Percentiles rank a stretch among this genome's conserved stretches.
phyloP scores from a whole-genome alignment of 2,888 invertebrate species.

The Drosophila cognata region DNA sequence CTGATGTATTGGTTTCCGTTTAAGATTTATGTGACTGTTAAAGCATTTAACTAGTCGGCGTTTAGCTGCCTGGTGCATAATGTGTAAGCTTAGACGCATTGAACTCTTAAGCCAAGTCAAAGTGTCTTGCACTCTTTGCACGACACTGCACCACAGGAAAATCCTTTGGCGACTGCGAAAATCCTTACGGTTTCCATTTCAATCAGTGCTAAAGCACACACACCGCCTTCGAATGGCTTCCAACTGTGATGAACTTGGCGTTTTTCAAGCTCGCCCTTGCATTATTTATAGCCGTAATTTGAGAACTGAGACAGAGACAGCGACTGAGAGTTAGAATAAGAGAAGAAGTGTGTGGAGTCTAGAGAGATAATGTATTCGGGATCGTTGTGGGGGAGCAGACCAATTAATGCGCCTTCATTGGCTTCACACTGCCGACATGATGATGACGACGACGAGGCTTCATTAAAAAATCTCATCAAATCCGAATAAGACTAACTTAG shows the following conservation, averaged over 20 bases:
- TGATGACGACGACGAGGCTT: slow-evolving; percentile 17
- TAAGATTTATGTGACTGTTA: slow-evolving; percentile 15
- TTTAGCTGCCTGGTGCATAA: not conserved
- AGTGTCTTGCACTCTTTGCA: slow-evolving; percentile 49
- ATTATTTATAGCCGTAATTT: slow-evolving; percentile 53
- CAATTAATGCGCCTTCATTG: slow-evolving; percentile 69
- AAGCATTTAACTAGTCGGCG: slow-evolving; percentile 8
- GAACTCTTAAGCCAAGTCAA: slow-evolving; percentile 71
- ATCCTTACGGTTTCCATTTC: slow-evolving; percentile 74
- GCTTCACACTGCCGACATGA: slow-evolving; percentile 43
- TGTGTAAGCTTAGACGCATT: slow-evolving; percentile 46
- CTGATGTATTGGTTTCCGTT: slow-evolving; percentile 3
- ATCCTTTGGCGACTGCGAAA: slow-evolving; percentile 46
- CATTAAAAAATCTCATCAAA: slow-evolving; percentile 45
- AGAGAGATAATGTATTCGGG: slow-evolving; percentile 1
- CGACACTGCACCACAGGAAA: slow-evolving; percentile 24
- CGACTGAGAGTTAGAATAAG: not conserved
- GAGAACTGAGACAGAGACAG: slow-evolving; percentile 20
- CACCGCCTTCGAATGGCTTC: slow-evolving; percentile 51
- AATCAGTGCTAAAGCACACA: slow-evolving; percentile 57
- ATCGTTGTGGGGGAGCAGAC: slow-evolving; percentile 26
- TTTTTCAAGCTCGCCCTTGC: slow-evolving; percentile 31
- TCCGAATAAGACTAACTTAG: slow-evolving; percentile 34
- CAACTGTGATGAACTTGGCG: slow-evolving; percentile 65
- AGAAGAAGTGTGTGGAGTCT: not conserved